A percentile compares a stretch with the other conserved stretches of the same genome.
Evolutionary conservation across 2,888 invertebrate species (phyloP).

Genomic region (Drosophila neonasuta): DNA sequence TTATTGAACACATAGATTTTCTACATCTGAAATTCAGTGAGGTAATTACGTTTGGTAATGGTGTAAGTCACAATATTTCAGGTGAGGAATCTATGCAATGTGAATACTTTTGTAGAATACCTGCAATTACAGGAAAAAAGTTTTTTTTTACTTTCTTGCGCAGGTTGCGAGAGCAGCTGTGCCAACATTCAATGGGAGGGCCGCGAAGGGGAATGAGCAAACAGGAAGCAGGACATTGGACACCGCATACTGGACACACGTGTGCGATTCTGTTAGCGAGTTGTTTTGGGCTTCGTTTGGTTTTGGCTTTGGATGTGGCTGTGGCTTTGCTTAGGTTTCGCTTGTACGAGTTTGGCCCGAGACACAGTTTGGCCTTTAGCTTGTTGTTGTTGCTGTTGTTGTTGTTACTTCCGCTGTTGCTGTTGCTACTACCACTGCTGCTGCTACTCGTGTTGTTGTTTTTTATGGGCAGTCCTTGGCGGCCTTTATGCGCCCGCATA

Average conservation of each 20-base stretch:
- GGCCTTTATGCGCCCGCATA: constrained; percentile 78
- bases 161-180: constrained; percentile 42
- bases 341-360: constrained; percentile 38
- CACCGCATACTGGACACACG: constrained; percentile 54
- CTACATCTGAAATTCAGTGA: too few relatives aligned
- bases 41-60: not conserved
- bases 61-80: not conserved
- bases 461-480: constrained; percentile 69
- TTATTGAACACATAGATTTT: too few relatives aligned
- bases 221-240: constrained; percentile 49
- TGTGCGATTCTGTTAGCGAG: constrained; percentile 30
- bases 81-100: not conserved
- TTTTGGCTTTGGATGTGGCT: constrained; percentile 28
- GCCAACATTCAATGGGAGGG: constrained; percentile 22
- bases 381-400: constrained; percentile 29
- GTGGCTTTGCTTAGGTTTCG: constrained; percentile 48
- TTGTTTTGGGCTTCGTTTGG: constrained; percentile 43
- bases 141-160: constrained; percentile 16
- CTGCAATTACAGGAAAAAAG: constrained; percentile 38
- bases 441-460: constrained; percentile 20
- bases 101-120: constrained; percentile 21
- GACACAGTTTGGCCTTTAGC: constrained; percentile 40
- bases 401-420: constrained; percentile 21
- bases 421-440: constrained; percentile 27
- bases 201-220: constrained; percentile 20